phyloP scores from a whole-genome alignment of 2,888 invertebrate genomes.

The Diplazon laetatorius region DNA sequence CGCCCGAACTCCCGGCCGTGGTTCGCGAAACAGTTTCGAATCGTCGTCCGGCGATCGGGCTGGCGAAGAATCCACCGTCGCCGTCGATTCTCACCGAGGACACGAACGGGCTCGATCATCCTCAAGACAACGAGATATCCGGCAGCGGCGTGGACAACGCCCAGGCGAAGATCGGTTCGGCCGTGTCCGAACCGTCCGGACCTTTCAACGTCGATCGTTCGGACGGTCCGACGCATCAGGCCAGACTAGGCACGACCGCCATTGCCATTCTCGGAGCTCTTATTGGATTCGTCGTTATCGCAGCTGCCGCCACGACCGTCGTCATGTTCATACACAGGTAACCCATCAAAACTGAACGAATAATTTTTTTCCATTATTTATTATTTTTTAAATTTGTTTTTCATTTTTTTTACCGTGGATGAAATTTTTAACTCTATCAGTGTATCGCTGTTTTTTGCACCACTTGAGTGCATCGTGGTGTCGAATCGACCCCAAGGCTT shows the following conservation, averaged over 20 bases:
- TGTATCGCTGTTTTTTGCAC: too few relatives aligned
- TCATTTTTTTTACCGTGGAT: neutral
- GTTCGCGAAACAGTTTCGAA: constrained; percentile 77
- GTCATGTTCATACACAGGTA: constrained; percentile 95
- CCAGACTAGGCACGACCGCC: constrained; percentile 92
- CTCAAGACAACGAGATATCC: constrained; percentile 91
- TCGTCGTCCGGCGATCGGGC: constrained; percentile 75
- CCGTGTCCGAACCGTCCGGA: constrained; percentile 82
- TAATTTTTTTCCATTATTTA: neutral
- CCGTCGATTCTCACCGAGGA: constrained; percentile 79
- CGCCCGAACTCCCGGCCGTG: constrained; percentile 76
- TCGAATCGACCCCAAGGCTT: too few relatives aligned
- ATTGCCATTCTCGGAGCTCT: constrained; percentile 95
- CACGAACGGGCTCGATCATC: constrained; percentile 86
- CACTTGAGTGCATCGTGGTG: too few relatives aligned
- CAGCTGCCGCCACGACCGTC: constrained; percentile 94
- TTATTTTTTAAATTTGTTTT: neutral
- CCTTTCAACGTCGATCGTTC: constrained; percentile 84
- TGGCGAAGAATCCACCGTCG: constrained; percentile 73
- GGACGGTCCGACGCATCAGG: constrained; percentile 81
- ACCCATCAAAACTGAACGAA: constrained; percentile 72
- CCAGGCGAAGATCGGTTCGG: constrained; percentile 77
- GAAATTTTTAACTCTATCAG: too few relatives aligned
- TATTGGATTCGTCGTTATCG: constrained; percentile 94
- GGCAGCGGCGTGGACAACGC: constrained; percentile 81